Conservation (phyloP, 35 echinoderm and acorn worm species). For the Eucidaris tribuloides region DNA sequence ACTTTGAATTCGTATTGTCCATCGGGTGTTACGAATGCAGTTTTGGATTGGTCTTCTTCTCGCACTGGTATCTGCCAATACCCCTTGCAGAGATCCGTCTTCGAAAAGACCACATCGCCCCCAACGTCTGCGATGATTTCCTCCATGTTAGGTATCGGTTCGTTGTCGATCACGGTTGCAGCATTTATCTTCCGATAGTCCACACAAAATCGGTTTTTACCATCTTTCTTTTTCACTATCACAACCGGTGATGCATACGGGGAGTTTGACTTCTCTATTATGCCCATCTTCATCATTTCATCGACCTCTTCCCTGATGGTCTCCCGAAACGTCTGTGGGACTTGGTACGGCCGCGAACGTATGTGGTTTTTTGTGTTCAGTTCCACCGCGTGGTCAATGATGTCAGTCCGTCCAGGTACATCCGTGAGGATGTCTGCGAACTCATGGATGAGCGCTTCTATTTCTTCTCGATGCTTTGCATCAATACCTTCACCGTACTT, state of each 20-base stretch:
- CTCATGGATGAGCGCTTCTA: constrained; percentile 1
- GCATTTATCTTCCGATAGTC: constrained; percentile 58
- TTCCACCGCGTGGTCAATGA: constrained; percentile 4
- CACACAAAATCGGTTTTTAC: constrained; percentile 50
- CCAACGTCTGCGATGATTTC: constrained; percentile 26
- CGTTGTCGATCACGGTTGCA: constrained; percentile 52
- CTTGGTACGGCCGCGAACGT: constrained; percentile 2
- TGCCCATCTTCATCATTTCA: constrained; percentile 5
- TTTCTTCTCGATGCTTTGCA: not conserved
- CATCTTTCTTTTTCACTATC: constrained; percentile 54
- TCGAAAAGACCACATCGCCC: constrained; percentile 20
- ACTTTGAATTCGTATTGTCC: constrained; percentile 56
- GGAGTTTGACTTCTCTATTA: constrained; percentile 20
- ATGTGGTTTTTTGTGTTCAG: not conserved
- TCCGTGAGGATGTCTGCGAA: constrained; percentile 6
- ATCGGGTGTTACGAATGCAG: constrained; percentile 43
- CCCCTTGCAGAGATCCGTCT: constrained; percentile 42
- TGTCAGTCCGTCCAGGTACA: constrained; percentile 27
- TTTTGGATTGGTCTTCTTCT: constrained; percentile 39
- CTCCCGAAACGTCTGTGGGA: not conserved
- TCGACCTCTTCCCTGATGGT: constrained; percentile 11
- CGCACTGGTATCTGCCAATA: constrained; percentile 62
- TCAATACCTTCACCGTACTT: not conserved
- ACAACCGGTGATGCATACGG: constrained; percentile 62
- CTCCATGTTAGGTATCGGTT: constrained; percentile 40